These are phyloP conservation scores for Apodemia duryi DNA, from an alignment of 2,888 invertebrate species.

Conservation along the genomic window DNA sequence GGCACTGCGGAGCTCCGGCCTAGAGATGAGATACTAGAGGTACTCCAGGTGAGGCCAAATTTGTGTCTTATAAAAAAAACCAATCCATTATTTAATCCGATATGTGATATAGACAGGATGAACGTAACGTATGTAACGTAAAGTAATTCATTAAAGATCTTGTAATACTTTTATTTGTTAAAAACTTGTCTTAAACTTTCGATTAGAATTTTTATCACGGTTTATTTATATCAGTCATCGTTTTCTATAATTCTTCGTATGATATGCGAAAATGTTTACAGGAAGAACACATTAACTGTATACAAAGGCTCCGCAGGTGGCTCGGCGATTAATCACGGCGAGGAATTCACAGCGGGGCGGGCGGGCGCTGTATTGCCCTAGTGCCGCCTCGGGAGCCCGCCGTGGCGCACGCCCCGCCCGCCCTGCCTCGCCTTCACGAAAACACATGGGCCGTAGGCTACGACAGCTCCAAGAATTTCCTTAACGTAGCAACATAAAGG, in stretches of 20 bases:
- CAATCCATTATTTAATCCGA: no score
- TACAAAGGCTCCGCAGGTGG: constrained; percentile 77
- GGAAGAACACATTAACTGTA: constrained; percentile 37
- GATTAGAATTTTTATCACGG: background rate
- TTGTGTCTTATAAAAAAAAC: no score
- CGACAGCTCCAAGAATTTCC: constrained; percentile 21
- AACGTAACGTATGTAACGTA: no score
- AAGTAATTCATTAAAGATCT: background rate
- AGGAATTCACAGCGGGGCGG: constrained; percentile 48
- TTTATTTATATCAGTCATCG: constrained; percentile 15
- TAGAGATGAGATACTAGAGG: no score
- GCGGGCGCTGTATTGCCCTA: constrained; percentile 54
- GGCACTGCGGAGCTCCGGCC: no score
- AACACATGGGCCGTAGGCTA: constrained; percentile 27
- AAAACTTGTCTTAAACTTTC: background rate
- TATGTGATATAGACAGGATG: no score
- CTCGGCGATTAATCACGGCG: constrained; percentile 70
- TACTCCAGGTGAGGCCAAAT: no score
- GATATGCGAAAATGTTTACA: constrained; percentile 41
- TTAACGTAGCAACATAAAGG: constrained; percentile 24
- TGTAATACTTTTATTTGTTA: background rate
- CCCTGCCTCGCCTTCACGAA: constrained; percentile 32
- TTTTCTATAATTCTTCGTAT: constrained; percentile 18
- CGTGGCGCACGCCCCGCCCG: constrained; percentile 58
- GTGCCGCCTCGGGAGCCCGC: constrained; percentile 60